Base-by-base conservation (phyloP, 2,113 vertebrate species). In the Numida meleagris region DNA sequence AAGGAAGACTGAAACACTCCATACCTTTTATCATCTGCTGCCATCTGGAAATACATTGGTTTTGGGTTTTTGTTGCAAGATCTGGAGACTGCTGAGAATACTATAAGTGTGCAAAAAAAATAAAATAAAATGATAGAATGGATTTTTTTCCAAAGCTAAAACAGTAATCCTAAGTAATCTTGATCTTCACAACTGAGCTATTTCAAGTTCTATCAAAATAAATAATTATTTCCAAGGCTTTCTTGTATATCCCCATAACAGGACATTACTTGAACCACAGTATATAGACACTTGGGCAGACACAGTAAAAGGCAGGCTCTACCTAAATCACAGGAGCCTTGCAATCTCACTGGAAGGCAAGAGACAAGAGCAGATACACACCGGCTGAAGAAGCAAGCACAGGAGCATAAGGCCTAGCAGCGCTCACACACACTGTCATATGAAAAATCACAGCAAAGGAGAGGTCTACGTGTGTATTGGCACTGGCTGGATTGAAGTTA, bases 41-140 rank as follows among this genome's bases (percentile, higher is more conserved):
- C 93, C 97, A 93, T 55, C 93, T 96, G 76, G 83, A 94, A 96
- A 88, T 50, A 43, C 8, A 11, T 55, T 20, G 55, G 55, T 58
- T 58, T 58, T 18, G 55, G 33, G 27, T 16, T 9, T 38, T 88
- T 84, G 67, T 23, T 59, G 10, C 57, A 75, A 34, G 33, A 33
- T 74, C 19, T 75, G 65, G 27, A 51, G 20, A 67, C 34, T 34
- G 42, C 2, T 3, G 13, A 3, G 14, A 79, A 31, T 38, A 24
- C 21, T 58, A 4, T 8, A 40, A 36, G 27, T 25, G 27, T 82
- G 40, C 4, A 51, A 51, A 51, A 27, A 27, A 29, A 51, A 14
- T 5, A 23, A 27, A 89, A 70, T 65, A 9, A 31, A 68, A 53
- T 19, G 19, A 21, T 2, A 45, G 18, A 62, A 51, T 0, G 20